phyloP scores from a whole-genome alignment of 2,113 vertebrate genomes.

The Oplegnathus fasciatus region DNA sequence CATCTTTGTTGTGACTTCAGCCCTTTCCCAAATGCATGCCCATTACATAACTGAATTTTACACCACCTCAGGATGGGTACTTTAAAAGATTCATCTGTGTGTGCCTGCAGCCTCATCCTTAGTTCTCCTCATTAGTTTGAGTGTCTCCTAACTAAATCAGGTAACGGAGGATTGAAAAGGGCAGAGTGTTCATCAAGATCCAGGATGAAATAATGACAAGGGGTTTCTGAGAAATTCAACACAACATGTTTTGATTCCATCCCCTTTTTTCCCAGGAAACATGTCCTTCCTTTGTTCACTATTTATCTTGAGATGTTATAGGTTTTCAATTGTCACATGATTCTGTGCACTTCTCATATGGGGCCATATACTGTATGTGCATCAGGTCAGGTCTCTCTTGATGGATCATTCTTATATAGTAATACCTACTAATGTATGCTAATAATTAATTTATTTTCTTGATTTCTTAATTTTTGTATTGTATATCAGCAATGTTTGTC shows the following conservation, averaged over 20 bases:
- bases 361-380: not conserved
- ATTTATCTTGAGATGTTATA: not conserved
- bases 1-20: not conserved
- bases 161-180: conserved; percentile 19
- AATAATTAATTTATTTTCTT: not conserved
- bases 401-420: not conserved
- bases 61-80: conserved; percentile 25
- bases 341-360: not conserved
- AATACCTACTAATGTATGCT: not conserved
- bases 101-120: conserved; percentile 15
- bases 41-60: conserved; percentile 47
- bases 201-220: conserved; percentile 11
- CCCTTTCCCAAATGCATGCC: conserved; percentile 36
- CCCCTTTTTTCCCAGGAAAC: not conserved
- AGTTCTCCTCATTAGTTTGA: conserved; percentile 20
- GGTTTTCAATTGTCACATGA: not conserved
- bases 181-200: conserved; percentile 8
- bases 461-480: no score
- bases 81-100: conserved; percentile 50
- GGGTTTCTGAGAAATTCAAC: conserved; percentile 4
- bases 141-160: conserved; percentile 3
- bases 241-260: not conserved
- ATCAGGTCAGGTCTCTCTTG: no score
- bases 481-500: not conserved
- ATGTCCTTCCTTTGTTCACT: not conserved